Evolutionary conservation across 1,140 invertebrate species (phyloP), one percentile per base, ranked within the genome.

Genomic region (Dinoponera quadriceps): DNA sequence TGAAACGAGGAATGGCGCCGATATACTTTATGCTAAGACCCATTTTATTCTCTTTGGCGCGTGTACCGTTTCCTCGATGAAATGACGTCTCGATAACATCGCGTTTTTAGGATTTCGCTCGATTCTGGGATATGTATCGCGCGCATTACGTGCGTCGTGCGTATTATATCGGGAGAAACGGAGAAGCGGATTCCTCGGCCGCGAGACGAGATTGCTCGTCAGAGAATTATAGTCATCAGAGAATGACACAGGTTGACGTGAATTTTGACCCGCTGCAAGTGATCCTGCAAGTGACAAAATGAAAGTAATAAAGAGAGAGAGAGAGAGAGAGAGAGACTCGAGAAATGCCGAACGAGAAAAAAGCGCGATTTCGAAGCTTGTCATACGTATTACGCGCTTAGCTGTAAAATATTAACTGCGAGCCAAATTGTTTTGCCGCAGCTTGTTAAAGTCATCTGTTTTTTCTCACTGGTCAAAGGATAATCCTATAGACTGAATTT

Each of bases 21-120:
- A 80, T 80, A 71, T 80, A 80, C 65, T 71, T 71, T 80, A 80
- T 80, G 65, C 54, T 80, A 80, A 80, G 75, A 80, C 57, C 33
- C 51, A 48, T 71, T 80, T 55, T 80, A 59, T 69, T 80, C 51
- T 71, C 51, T 71, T 69, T 71, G 18, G 54, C 51, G 27, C 59
- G 27, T 63, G 73, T 75, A 75, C 11, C 22, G 29, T 48, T 80
- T 71, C 49, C 57, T 69, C 18, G 20, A 38, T 25, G 22, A 57
- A 22, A 69, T 44, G 44, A 44, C 22, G 68, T 14, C 49, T 44
- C 48, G 11, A 62, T 69, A 57, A 20, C 54, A 49, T 63, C n/a
- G 14, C 14, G 7, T 33, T 57, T 71, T 29, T 38, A 66, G 33
- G 51, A 77, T 66, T 7, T 55, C 38, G 38, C n/a, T n/a, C 57